phyloP scores from a whole-genome alignment of 2,888 invertebrate genomes.

The Eilema caniola region DNA sequence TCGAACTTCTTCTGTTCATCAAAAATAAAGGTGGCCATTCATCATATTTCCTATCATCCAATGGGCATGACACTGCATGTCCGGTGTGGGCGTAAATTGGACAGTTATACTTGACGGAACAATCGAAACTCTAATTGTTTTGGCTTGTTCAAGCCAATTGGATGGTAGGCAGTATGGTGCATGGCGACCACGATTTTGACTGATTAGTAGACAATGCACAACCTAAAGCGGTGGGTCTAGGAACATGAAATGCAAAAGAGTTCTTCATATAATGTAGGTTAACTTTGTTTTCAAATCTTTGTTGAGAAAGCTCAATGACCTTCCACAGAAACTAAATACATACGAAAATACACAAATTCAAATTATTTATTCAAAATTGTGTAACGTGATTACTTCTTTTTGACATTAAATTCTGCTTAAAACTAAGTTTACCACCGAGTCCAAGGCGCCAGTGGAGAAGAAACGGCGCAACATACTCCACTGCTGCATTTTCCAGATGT shows the following conservation, averaged over 20 bases:
- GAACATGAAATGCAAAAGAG: background rate
- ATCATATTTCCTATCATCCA: background rate
- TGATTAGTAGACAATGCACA: background rate
- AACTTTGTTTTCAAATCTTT: background rate
- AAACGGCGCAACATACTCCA: too few species aligned
- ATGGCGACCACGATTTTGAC: background rate
- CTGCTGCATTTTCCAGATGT: too few species aligned
- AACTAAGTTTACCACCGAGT: too few species aligned
- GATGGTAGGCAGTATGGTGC: background rate
- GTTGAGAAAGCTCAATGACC: too few species aligned
- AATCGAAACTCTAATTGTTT: background rate
- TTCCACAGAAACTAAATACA: too few species aligned
- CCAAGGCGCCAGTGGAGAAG: too few species aligned
- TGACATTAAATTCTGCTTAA: too few species aligned
- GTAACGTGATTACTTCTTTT: too few species aligned
- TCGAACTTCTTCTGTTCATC: background rate
- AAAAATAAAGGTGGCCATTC: background rate
- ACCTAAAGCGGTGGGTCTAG: background rate
- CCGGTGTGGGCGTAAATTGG: too few species aligned
- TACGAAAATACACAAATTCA: too few species aligned
- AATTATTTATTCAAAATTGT: too few species aligned
- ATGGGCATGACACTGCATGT: background rate
- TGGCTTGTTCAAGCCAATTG: background rate
- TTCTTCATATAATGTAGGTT: background rate
- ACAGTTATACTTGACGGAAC: background rate